Percentiles rank a stretch among this genome's conserved stretches.
Evolutionary conservation across 2,888 invertebrate genomes (phyloP).

Genomic region (Cecidostiba fungosa): DNA sequence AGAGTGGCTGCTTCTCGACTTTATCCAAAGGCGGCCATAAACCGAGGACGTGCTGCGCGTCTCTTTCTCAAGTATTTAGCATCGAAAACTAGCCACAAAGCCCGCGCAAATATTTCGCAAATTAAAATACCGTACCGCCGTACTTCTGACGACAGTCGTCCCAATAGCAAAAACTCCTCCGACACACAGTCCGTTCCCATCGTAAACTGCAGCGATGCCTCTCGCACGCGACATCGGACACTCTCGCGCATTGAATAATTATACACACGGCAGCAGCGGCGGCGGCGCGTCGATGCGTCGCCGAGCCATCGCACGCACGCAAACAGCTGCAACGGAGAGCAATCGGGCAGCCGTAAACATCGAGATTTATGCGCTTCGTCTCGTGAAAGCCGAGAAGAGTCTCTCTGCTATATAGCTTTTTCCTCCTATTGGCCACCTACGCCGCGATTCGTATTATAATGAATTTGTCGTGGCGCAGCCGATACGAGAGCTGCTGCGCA

Average conservation of each 20-base stretch:
- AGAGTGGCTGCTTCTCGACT: not conserved
- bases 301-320: conserved; percentile 7
- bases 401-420: not conserved
- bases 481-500: not conserved
- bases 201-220: not conserved
- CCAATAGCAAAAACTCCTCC: not conserved
- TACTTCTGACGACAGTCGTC: not conserved
- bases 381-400: conserved; percentile 32
- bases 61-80: conserved; percentile 21
- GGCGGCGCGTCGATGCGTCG: not conserved
- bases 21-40: not conserved
- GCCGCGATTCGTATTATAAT: conserved; percentile 16
- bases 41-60: conserved; percentile 23
- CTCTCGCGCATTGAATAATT: conserved; percentile 11
- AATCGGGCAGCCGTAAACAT: not conserved
- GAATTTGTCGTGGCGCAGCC: conserved; percentile 25
- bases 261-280: not conserved
- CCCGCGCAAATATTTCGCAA: conserved; percentile 1
- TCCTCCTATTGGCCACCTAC: conserved; percentile 31
- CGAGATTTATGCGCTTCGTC: conserved; percentile 29
- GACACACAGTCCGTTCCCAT: conserved; percentile 14
- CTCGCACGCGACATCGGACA: not conserved
- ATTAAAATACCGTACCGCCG: conserved; percentile 25
- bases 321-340: not conserved
- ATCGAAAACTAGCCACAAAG: conserved; percentile 22